Conservation (phyloP, 2,797 vertebrate genomes). For the Lepilemur septentrionalis region DNA sequence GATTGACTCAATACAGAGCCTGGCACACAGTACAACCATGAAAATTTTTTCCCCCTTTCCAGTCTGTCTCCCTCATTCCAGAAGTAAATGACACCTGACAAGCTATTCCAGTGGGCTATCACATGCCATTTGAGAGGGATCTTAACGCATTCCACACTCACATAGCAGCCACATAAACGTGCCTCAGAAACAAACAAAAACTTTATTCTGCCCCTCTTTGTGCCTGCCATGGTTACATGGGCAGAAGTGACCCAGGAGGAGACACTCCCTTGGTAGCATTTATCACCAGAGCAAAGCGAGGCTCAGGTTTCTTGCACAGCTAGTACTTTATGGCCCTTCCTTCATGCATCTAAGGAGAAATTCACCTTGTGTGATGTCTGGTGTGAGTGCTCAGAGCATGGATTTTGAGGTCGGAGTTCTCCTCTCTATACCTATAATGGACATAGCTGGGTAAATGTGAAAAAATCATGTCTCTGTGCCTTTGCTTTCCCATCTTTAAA, state of each 20-base stretch:
- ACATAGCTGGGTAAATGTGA: neutral
- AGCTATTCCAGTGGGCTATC: neutral
- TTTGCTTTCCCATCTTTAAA: neutral
- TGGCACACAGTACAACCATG: neutral
- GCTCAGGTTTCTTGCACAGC: neutral
- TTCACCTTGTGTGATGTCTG: no score
- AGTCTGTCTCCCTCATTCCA: neutral
- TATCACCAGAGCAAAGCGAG: neutral
- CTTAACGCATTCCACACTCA: neutral
- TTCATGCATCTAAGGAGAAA: neutral
- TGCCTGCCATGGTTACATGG: neutral
- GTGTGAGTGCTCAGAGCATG: no score
- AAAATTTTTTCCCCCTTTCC: neutral
- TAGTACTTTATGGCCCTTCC: neutral
- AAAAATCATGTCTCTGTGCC: neutral
- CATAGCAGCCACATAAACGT: neutral
- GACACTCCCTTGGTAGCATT: neutral
- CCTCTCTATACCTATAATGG: neutral
- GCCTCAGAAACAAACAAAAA: neutral
- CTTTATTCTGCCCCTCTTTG: rapidly evolving
- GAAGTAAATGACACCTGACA: neutral
- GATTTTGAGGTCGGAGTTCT: neutral
- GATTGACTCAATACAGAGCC: neutral
- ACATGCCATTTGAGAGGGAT: neutral
- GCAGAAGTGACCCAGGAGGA: neutral